Percentiles rank a stretch among this genome's conserved stretches.
Evolutionary conservation across 2,888 invertebrate genomes (phyloP).

Genomic region (Dorcus parallelipipedus): DNA sequence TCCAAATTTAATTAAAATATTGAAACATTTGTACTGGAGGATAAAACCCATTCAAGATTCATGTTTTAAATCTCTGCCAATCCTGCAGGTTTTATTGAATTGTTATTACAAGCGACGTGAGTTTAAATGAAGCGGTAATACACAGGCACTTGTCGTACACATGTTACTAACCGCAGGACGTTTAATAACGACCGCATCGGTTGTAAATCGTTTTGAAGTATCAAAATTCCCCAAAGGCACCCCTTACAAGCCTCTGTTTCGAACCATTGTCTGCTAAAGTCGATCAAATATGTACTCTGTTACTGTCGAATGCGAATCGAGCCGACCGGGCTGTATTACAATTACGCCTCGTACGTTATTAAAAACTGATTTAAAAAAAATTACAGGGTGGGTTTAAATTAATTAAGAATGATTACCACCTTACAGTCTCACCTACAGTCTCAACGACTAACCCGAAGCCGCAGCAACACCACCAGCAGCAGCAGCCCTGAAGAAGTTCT

Average conservation of each 20-base stretch:
- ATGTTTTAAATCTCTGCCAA: no score
- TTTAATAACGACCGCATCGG: constrained; percentile 40
- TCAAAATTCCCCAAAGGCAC: constrained; percentile 41
- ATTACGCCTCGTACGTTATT: background rate
- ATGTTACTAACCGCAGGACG: constrained; percentile 44
- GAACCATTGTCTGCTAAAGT: constrained; percentile 27
- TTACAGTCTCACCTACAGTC: no score
- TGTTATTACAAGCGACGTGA: background rate
- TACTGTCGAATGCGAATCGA: constrained; percentile 14
- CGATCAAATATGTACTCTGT: constrained; percentile 26
- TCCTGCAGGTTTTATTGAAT: no score
- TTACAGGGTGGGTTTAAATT: no score
- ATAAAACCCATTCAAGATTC: no score
- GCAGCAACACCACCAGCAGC: no score
- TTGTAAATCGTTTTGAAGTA: constrained; percentile 43
- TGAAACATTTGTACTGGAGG: no score
- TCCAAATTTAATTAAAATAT: no score
- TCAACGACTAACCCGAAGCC: no score
- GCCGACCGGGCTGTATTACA: constrained; percentile 8
- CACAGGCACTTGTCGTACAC: constrained; percentile 42
- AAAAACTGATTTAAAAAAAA: constrained; percentile 7
- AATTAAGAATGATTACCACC: no score
- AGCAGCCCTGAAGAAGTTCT: no score
- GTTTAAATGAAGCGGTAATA: constrained; percentile 2
- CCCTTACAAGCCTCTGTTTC: constrained; percentile 31